A percentile compares a stretch with the other conserved stretches of the same genome.
These are phyloP conservation scores for Acanthosepion pharaonis DNA, from an alignment of 2,888 invertebrate genomes.

Conservation along the genomic window DNA sequence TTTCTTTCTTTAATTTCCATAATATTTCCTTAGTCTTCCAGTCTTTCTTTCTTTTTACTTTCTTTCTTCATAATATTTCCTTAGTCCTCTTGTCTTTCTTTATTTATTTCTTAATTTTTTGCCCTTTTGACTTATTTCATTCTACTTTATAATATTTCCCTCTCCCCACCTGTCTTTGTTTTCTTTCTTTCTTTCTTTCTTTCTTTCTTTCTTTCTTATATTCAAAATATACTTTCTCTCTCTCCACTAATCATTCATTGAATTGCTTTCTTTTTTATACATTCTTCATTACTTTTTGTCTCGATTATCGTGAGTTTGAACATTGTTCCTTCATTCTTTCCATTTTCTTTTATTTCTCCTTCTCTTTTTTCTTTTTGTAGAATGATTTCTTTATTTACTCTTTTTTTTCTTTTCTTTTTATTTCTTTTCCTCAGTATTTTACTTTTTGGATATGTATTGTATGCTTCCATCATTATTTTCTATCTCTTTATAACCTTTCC, in stretches of 20 bases:
- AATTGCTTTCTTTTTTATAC: too few relatives aligned
- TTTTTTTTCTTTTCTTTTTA: background rate
- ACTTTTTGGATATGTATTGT: background rate
- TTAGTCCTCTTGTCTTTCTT: background rate
- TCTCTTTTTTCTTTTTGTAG: background rate
- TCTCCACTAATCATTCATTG: too few relatives aligned
- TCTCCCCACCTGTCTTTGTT: too few relatives aligned
- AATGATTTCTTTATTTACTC: background rate
- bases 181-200: too few relatives aligned
- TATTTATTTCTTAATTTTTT: too few relatives aligned
- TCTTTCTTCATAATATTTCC: background rate
- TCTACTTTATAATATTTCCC: too few relatives aligned
- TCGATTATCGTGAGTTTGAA: too few relatives aligned
- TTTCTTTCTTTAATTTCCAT: background rate
- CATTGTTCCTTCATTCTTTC: background rate
- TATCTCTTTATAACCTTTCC: background rate
- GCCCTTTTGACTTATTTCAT: too few relatives aligned
- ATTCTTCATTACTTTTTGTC: too few relatives aligned
- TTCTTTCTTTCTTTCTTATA: background rate
- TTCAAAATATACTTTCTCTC: background rate
- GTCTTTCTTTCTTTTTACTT: too few relatives aligned
- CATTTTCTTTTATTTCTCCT: background rate
- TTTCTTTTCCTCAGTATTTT: background rate
- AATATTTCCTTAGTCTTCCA: background rate
- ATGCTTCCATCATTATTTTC: background rate